A percentile compares a stretch with the other conserved stretches of the same genome.
Evolutionary conservation across 2,113 vertebrate species (phyloP).

Genomic region (Tyrannus savana): DNA sequence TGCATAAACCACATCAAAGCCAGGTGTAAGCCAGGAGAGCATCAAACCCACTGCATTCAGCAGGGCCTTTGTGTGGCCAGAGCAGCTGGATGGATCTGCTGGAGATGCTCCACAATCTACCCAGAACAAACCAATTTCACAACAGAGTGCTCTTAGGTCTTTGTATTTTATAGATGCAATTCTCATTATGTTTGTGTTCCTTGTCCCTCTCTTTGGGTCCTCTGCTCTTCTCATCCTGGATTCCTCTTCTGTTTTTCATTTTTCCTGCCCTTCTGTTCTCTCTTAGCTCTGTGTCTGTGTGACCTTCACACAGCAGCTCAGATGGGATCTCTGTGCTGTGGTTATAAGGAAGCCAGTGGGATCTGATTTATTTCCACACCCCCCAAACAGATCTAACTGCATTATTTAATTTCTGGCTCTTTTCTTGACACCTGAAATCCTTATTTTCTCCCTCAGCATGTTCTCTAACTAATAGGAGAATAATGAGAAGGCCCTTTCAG

Average conservation of each 20-base stretch:
- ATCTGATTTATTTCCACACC: not conserved
- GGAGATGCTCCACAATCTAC: not conserved
- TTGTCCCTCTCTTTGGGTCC: not conserved
- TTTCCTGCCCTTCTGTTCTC: not conserved
- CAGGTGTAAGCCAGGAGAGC: not conserved
- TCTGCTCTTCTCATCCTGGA: not conserved
- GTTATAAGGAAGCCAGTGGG: not conserved
- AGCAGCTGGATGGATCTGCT: not conserved
- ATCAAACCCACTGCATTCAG: not conserved
- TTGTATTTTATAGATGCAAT: not conserved
- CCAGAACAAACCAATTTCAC: not conserved
- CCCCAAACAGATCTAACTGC: not conserved
- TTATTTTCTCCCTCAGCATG: accelerated
- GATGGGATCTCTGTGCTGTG: not conserved
- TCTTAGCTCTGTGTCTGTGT: not conserved
- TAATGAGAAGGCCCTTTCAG: accelerated
- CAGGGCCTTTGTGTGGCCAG: not conserved
- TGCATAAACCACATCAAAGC: constrained; percentile 14
- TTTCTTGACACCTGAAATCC: not conserved
- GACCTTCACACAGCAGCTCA: not conserved
- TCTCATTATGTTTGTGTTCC: not conserved
- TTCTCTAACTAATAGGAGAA: not conserved
- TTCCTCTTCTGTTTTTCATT: not conserved
- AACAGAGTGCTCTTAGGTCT: not conserved
- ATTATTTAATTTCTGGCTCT: not conserved